phyloP scores from a whole-genome alignment of 2,888 invertebrate species.

The Netelia inedita region DNA sequence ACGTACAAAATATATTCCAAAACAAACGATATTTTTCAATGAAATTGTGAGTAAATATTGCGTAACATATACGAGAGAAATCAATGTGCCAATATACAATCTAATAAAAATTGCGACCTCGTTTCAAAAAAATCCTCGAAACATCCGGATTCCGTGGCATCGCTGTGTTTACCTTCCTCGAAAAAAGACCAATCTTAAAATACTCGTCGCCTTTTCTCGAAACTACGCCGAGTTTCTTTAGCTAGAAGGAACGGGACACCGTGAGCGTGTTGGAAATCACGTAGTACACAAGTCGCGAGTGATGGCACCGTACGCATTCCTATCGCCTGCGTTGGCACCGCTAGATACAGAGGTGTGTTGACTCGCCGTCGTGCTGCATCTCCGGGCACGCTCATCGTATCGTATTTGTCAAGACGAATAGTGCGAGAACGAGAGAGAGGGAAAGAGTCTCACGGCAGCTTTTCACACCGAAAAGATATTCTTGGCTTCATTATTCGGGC shows the following conservation, averaged over 20 bases:
- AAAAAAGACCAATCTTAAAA: neutral
- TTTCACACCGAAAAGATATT: conserved; percentile 73
- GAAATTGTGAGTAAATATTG: too few species aligned
- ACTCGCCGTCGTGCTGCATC: conserved; percentile 27
- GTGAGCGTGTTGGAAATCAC: conserved; percentile 61
- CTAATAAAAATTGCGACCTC: too few species aligned
- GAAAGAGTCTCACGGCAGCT: conserved; percentile 37
- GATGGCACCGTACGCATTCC: conserved; percentile 58
- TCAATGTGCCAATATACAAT: too few species aligned
- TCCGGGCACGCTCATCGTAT: conserved; percentile 51
- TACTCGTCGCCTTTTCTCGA: conserved; percentile 15
- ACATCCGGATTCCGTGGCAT: too few species aligned
- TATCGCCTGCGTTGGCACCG: conserved; percentile 59
- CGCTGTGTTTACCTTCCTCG: too few species aligned
- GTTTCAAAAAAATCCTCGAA: too few species aligned
- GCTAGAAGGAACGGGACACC: conserved; percentile 22
- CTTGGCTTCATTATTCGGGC: conserved; percentile 82
- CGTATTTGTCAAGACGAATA: conserved; percentile 61
- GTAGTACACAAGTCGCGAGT: conserved; percentile 33
- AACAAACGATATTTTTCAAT: too few species aligned
- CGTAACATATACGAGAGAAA: too few species aligned
- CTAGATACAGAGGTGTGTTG: conserved; percentile 19
- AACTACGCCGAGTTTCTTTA: neutral
- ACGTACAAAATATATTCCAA: too few species aligned
- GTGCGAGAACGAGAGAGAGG: conserved; percentile 8